Conservation (phyloP, 2,888 invertebrate species). For the Actias luna region DNA sequence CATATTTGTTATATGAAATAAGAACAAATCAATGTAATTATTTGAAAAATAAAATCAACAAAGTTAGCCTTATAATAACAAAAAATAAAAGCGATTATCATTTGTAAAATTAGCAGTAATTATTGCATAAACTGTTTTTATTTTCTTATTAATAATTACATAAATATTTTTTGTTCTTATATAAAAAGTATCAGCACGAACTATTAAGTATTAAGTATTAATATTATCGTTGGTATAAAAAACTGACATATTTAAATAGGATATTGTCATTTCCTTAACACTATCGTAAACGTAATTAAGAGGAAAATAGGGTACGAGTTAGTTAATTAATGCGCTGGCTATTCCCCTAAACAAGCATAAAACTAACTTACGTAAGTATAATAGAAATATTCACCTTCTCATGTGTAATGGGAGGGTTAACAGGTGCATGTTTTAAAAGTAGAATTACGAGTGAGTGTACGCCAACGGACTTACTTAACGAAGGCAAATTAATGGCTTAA, state of each 20-base stretch:
- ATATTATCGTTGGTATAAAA: not conserved
- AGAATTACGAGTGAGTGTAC: not conserved
- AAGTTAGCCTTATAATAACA: not conserved
- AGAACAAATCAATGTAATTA: not conserved
- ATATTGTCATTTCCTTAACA: slow-evolving; percentile 1
- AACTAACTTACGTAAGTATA: slow-evolving; percentile 1
- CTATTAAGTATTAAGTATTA: no score
- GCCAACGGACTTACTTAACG: not conserved
- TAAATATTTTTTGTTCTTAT: no score
- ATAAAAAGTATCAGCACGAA: no score
- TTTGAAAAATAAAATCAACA: not conserved
- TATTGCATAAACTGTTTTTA: not conserved
- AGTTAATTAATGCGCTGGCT: slow-evolving; percentile 2
- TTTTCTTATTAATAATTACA: not conserved
- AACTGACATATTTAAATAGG: not conserved
- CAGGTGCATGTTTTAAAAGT: slow-evolving; percentile 11
- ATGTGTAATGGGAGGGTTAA: slow-evolving; percentile 1
- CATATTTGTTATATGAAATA: not conserved
- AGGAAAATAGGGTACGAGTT: slow-evolving; percentile 1
- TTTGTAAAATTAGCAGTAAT: not conserved
- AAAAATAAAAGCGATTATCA: not conserved
- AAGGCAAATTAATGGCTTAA: slow-evolving; percentile 3
- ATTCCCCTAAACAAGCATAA: slow-evolving; percentile 9
- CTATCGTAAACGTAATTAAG: not conserved
- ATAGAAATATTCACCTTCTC: slow-evolving; percentile 8